These are phyloP conservation scores for Pristionchus arcanus DNA, from an alignment of 2,888 invertebrate species.

Conservation along the genomic window DNA sequence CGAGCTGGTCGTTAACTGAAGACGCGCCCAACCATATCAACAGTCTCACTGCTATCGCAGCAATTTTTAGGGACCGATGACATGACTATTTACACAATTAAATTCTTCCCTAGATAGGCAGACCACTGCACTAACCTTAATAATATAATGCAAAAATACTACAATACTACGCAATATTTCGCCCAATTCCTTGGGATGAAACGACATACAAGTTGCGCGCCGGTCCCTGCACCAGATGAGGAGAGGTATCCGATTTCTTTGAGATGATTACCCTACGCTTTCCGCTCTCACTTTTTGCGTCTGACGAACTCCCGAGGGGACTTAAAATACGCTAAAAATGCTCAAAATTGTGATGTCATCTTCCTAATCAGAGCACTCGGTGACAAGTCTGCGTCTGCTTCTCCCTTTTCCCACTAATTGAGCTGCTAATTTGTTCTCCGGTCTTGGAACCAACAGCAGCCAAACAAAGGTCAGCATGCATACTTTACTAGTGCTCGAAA, in stretches of 20 bases:
- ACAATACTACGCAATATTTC: not conserved
- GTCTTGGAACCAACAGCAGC: not conserved
- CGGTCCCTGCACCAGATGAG: constrained; percentile 1
- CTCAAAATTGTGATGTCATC: not conserved
- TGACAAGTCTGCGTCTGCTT: not conserved
- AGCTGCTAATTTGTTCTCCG: not conserved
- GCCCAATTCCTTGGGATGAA: not conserved
- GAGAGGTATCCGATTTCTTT: not conserved
- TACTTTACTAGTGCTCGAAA: not conserved
- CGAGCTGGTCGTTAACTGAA: not conserved
- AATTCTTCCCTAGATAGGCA: no score
- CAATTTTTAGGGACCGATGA: no score
- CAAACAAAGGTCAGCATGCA: not conserved
- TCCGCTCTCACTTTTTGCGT: constrained; percentile 22
- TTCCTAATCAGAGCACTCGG: not conserved
- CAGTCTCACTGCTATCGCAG: not conserved
- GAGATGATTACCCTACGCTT: constrained; percentile 27
- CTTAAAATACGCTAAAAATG: not conserved
- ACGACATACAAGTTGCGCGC: not conserved
- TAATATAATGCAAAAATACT: not conserved
- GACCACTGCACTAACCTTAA: no score
- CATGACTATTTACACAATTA: no score
- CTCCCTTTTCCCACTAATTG: not conserved
- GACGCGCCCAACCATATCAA: not conserved
- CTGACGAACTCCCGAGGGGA: not conserved